These are phyloP conservation scores for Drosophila anomelani DNA, from an alignment of 2,888 invertebrate genomes.

Conservation along the genomic window DNA sequence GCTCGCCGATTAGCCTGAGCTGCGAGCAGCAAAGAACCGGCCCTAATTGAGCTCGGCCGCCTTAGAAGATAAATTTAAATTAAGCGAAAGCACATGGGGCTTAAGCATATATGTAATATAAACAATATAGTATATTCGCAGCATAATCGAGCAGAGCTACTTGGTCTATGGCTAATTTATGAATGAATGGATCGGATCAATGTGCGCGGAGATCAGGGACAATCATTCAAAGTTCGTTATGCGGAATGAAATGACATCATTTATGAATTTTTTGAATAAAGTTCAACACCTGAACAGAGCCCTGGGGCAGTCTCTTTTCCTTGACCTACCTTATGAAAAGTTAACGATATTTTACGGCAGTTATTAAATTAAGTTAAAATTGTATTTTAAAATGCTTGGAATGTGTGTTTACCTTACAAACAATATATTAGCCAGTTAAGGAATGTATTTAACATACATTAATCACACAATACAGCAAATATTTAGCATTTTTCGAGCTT, in stretches of 20 bases:
- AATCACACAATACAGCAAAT: background rate
- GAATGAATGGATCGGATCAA: constrained; percentile 37
- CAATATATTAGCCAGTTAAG: no score
- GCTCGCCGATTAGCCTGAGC: constrained; percentile 25
- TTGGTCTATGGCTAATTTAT: constrained; percentile 23
- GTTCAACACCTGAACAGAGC: constrained; percentile 4
- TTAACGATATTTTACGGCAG: background rate
- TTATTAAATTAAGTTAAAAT: background rate
- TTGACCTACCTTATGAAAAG: constrained; percentile 20
- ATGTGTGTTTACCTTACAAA: background rate
- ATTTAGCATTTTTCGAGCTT: background rate
- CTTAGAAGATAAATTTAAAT: constrained; percentile 41
- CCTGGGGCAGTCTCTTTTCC: constrained; percentile 11
- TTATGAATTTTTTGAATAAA: constrained; percentile 13
- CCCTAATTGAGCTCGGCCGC: constrained; percentile 43
- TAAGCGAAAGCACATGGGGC: constrained; percentile 23
- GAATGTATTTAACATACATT: background rate
- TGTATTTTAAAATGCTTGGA: background rate
- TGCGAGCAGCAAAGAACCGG: constrained; percentile 34
- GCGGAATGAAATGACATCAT: constrained; percentile 40
- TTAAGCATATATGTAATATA: constrained; percentile 9
- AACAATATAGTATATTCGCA: constrained; percentile 12
- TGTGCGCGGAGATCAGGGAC: constrained; percentile 39
- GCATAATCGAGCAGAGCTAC: constrained; percentile 16
- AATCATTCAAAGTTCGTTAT: constrained; percentile 23